Percentiles rank a stretch among this genome's conserved stretches.
Conservation (phyloP, 2,797 vertebrate genomes). For the Typhlichthys subterraneus region DNA sequence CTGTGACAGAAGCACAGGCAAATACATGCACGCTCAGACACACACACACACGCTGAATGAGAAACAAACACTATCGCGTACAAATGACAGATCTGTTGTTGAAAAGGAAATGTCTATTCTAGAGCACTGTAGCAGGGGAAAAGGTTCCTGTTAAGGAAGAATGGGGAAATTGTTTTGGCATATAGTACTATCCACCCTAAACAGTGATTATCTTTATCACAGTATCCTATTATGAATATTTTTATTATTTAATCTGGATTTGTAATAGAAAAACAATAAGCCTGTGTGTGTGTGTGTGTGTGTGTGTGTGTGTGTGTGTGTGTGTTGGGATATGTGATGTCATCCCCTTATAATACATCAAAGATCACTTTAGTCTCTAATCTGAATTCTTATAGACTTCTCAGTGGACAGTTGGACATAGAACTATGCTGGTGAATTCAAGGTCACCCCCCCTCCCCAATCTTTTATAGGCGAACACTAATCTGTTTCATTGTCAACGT, state of each 20-base stretch:
- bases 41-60: slow-evolving; percentile 5
- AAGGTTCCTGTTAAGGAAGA: slow-evolving; percentile 41
- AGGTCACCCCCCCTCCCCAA: slow-evolving; percentile 46
- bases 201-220: too few relatives aligned
- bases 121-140: slow-evolving; percentile 55
- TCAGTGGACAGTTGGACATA: too few relatives aligned
- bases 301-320: not conserved
- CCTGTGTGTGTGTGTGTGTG: not conserved
- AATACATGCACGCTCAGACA: slow-evolving; percentile 2
- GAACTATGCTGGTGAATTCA: slow-evolving; percentile 30
- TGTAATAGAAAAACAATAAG: not conserved
- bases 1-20: slow-evolving; percentile 25
- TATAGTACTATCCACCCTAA: too few relatives aligned
- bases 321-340: slow-evolving; percentile 48
- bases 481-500: too few relatives aligned
- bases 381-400: not conserved
- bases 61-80: not conserved
- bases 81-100: slow-evolving; percentile 48
- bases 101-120: slow-evolving; percentile 62
- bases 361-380: slow-evolving; percentile 29
- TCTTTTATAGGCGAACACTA: slow-evolving; percentile 5
- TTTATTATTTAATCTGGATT: too few relatives aligned
- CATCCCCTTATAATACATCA: slow-evolving; percentile 59
- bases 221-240: too few relatives aligned
- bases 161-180: not conserved